Conservation (phyloP, 2,888 invertebrate genomes). For the Tipula helvola region DNA sequence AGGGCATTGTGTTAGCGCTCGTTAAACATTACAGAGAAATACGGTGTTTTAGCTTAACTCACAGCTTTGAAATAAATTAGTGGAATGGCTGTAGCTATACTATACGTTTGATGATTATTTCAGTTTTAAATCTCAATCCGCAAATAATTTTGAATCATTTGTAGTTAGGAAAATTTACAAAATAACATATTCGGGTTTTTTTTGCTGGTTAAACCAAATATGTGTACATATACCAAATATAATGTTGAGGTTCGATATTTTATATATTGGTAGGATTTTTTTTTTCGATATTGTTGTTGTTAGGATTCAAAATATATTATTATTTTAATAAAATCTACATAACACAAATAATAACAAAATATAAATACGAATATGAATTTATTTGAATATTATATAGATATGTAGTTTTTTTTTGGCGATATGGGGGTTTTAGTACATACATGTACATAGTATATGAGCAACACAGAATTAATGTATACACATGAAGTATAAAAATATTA, state of each 20-base stretch:
- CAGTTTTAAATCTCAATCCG: no score
- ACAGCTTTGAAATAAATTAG: no score
- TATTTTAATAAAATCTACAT: neutral
- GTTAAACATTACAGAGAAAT: no score
- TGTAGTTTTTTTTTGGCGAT: neutral
- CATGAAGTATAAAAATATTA: neutral
- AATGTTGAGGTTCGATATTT: neutral
- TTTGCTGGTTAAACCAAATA: neutral
- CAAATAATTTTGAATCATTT: no score
- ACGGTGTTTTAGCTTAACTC: no score
- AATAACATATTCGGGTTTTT: no score
- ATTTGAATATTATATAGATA: neutral
- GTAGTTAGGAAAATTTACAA: no score
- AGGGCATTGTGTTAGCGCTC: no score
- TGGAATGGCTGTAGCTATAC: no score
- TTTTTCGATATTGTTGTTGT: neutral
- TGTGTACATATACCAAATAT: neutral
- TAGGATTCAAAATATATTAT: neutral
- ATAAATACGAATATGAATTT: neutral
- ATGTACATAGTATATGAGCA: neutral
- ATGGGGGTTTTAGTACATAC: neutral
- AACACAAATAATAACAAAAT: neutral
- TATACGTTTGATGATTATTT: no score
- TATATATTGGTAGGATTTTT: neutral
- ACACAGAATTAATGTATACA: neutral